phyloP scores from a whole-genome alignment of 2,113 vertebrate genomes.

The Acrocephalus kingi region DNA sequence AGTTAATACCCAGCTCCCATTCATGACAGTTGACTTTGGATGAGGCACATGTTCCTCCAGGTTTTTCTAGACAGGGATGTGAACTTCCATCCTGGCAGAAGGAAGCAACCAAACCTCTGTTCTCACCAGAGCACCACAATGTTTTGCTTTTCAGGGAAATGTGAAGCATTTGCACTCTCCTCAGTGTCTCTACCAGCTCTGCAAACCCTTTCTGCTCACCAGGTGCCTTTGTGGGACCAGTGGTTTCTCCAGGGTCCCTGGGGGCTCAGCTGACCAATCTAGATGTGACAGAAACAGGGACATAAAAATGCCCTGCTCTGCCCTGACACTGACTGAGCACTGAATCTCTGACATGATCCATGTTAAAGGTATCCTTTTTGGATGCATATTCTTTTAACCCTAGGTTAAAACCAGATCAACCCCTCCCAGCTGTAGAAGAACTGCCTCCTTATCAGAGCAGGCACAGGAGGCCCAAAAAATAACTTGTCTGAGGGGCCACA shows the following conservation, averaged over 20 bases:
- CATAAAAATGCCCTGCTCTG: background rate
- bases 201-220: background rate
- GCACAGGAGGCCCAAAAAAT: background rate
- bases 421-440: background rate
- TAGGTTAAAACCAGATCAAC: background rate
- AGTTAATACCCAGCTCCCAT: background rate
- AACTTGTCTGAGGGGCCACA: background rate
- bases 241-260: background rate
- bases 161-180: accelerated
- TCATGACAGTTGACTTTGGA: background rate
- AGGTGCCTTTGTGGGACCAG: background rate
- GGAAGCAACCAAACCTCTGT: background rate
- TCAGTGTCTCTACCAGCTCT: background rate
- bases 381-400: background rate
- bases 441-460: background rate
- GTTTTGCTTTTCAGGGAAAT: background rate
- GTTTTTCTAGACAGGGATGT: background rate
- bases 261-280: background rate
- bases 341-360: background rate
- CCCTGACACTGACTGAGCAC: background rate
- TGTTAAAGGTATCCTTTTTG: background rate
- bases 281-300: background rate
- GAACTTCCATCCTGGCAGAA: background rate
- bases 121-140: background rate
- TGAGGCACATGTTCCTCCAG: background rate